These are phyloP conservation scores for Venustoraphidia nigricollis DNA, from an alignment of 2,888 invertebrate genomes.

Conservation along the genomic window DNA sequence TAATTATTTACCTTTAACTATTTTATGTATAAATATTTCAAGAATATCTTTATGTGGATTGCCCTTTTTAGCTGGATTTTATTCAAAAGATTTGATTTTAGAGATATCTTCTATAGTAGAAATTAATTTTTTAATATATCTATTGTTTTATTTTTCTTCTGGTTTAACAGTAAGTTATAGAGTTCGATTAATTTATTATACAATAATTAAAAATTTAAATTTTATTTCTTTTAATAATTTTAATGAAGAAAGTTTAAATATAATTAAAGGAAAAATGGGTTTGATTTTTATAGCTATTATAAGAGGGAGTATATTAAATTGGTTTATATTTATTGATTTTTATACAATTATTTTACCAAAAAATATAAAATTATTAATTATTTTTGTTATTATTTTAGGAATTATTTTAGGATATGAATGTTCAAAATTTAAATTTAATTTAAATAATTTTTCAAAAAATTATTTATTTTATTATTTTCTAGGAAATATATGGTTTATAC, in stretches of 20 bases:
- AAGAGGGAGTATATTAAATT: constrained; percentile 32
- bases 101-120: constrained; percentile 34
- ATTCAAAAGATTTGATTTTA: constrained; percentile 47
- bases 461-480: constrained; percentile 26
- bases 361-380: constrained; percentile 32
- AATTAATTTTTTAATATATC: constrained; percentile 37
- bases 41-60: constrained; percentile 46
- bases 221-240: constrained; percentile 30
- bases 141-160: constrained; percentile 38
- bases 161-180: constrained; percentile 37
- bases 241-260: constrained; percentile 31
- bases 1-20: constrained; percentile 33
- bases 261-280: constrained; percentile 28
- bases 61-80: constrained; percentile 49
- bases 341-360: constrained; percentile 32
- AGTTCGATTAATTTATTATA: constrained; percentile 35
- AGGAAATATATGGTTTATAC: constrained; percentile 26
- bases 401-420: constrained; percentile 25
- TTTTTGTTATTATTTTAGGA: constrained; percentile 30
- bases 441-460: constrained; percentile 27
- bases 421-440: constrained; percentile 27
- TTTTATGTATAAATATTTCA: constrained; percentile 37
- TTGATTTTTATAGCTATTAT: constrained; percentile 32
- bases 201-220: constrained; percentile 31
- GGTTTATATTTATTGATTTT: constrained; percentile 33